phyloP scores from a whole-genome alignment of 2,888 invertebrate genomes.

The Heliconius erato region DNA sequence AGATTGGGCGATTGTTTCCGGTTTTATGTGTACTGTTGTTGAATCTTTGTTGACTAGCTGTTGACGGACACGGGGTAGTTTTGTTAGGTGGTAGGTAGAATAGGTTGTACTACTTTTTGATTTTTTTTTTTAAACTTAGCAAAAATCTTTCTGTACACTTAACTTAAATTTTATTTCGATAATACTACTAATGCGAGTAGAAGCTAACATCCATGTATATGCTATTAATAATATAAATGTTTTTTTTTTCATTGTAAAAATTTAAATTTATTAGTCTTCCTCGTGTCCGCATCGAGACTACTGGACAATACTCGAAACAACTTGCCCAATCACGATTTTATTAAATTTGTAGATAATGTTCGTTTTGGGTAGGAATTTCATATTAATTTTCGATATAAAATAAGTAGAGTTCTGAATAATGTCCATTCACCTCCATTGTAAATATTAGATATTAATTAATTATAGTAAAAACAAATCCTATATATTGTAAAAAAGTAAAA shows the following conservation, averaged over 20 bases:
- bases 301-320: conserved; percentile 43
- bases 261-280: conserved; percentile 6
- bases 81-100: conserved; percentile 34
- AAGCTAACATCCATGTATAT: conserved; percentile 13
- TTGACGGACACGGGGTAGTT: conserved; percentile 40
- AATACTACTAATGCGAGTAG: conserved; percentile 21
- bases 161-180: conserved; percentile 15
- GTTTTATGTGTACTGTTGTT: conserved; percentile 13
- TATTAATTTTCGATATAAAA: conserved; percentile 75
- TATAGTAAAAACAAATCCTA: conserved; percentile 83
- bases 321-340: conserved; percentile 65
- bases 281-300: conserved; percentile 29
- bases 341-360: conserved; percentile 84
- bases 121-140: too few species aligned
- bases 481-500: conserved; percentile 85
- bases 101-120: background rate
- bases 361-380: conserved; percentile 83
- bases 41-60: background rate
- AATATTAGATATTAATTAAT: conserved; percentile 85
- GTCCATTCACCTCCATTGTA: conserved; percentile 86
- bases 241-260: conserved; percentile 7
- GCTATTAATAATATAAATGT: background rate
- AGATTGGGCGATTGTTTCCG: conserved; percentile 56
- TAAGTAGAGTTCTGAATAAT: conserved; percentile 81
- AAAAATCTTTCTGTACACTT: conserved; percentile 10